Evolutionary conservation across 2,113 vertebrate genomes (phyloP), one percentile per base, ranked within the genome.

Genomic region (Rhinolophus sinicus): DNA sequence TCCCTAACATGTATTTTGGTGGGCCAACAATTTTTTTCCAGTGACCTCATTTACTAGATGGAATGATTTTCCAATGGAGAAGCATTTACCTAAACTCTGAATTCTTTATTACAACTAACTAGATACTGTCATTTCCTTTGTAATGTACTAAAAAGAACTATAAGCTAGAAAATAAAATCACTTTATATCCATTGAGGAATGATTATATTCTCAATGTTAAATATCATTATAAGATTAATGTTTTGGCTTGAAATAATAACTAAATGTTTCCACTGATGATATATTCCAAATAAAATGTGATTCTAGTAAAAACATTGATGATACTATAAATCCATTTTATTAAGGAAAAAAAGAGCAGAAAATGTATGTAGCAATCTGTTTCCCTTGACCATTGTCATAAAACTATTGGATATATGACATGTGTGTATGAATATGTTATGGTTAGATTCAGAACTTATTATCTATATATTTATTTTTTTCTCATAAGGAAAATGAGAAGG

Each of bases 181-280:
- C 30, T 88, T 60, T 86, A 5, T 89, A 44, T 91, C 3, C 83
- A n/a, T 65, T 84, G 6, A 85, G 56, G 38, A 70, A 88, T 8
- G 77, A 52, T 92, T 73, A 84, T 80, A 47, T 93, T 38, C 81
- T 94, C 22, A 69, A 28, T 7, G 92, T 50, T 88, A 91, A 93
- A 88, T 92, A 28, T 11, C 12, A 86, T 85, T 88, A 33, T 77
- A 80, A 94, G 33, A 60, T 65, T 62, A 58, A 44, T 69, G 18
- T 12, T 78, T 78, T 80, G 21, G 22, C 12, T 89, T 72, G 22
- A 88, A 76, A 78, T 76, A 72, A 73, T 67, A 69, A 77, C 40
- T 64, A 38, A 58, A 70, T 89, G 33, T 8, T 89, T 94, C 10
- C 21, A 33, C 26, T 88, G 60, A 60, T 73, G n/a, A 70, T 81